Evolutionary conservation across 2,888 invertebrate genomes (phyloP), one percentile per base, ranked within the genome.

Genomic region (Lapara coniferarum): DNA sequence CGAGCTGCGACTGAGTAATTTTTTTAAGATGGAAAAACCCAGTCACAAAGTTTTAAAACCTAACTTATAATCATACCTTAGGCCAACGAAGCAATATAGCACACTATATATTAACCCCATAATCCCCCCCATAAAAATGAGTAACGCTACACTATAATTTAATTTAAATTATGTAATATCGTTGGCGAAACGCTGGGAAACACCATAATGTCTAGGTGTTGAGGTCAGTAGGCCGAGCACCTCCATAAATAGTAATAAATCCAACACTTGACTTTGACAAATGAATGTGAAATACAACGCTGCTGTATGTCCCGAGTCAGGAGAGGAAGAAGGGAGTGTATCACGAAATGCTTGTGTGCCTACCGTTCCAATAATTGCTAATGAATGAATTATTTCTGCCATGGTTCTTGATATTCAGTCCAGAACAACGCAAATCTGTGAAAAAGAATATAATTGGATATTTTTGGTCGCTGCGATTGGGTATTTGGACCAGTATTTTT

Each of bases 221-320:
- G 63, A 73, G 87, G 87, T 87, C 84, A 87, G 80, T 85, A 76
- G 87, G 85, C 74, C 82, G 80, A 71, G 68, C 77, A 77, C 71
- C 73, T 79, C 82, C 83, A 85, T 85, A 87, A 86, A 86, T 78
- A 81, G 82, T 83, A 85, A 88, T 88, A 87, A 88, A 87, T 87
- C 84, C 81, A 77, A 70, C 80, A 75, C 84, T 83, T 82, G 88
- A 88, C 88, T 86, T 84, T 86, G 87, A 88, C 84, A 87, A 88
- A 88, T 85, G 86, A 82, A 84, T 79, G 81, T 78, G 78, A 79
- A 75, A 69, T 74, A 78, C 72, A 75, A 72, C 71, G 71, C 68
- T 55, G 69, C 51, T n/a, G 71, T 71, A 73, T 70, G 71, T 74
- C 75, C 74, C 70, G 76, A 81, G 75, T 74, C 67, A 73, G 69